phyloP scores from a whole-genome alignment of 2,888 invertebrate species.

The Hanleya hanleyi region DNA sequence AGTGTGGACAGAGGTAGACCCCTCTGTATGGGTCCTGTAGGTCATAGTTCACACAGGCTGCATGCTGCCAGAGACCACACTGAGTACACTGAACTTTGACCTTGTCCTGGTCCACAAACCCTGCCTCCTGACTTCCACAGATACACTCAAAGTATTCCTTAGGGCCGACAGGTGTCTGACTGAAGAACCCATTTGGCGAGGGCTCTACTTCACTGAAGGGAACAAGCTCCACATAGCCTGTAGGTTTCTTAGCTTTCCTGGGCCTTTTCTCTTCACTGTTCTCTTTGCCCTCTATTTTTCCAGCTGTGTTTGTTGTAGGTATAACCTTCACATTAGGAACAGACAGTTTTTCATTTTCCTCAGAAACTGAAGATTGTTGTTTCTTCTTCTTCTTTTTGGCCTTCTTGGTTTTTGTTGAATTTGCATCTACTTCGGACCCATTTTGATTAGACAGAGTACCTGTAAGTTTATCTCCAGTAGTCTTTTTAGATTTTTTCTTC shows the following conservation, averaged over 20 bases:
- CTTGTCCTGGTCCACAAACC: constrained; percentile 62
- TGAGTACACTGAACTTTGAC: constrained; percentile 76
- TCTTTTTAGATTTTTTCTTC: no score
- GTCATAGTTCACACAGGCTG: constrained; percentile 78
- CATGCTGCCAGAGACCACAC: constrained; percentile 80
- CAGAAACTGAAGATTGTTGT: no score
- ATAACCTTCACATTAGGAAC: no score
- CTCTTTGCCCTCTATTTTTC: no score
- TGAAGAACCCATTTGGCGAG: constrained; percentile 17
- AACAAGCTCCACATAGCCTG: background rate
- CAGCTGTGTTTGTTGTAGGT: no score
- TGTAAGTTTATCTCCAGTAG: no score
- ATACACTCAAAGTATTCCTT: constrained; percentile 72
- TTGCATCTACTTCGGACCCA: no score
- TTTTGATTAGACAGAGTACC: no score
- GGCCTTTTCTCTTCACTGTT: no score
- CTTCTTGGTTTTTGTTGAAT: no score
- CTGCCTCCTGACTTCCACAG: constrained; percentile 66
- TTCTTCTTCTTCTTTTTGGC: no score
- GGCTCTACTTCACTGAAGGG: background rate
- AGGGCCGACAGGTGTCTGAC: background rate
- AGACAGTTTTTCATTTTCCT: no score
- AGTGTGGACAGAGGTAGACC: constrained; percentile 80
- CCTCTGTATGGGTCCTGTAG: constrained; percentile 65
- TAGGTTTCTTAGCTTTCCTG: background rate